Base-by-base conservation (phyloP, 1,140 invertebrate species). In the Augochlora pura region DNA sequence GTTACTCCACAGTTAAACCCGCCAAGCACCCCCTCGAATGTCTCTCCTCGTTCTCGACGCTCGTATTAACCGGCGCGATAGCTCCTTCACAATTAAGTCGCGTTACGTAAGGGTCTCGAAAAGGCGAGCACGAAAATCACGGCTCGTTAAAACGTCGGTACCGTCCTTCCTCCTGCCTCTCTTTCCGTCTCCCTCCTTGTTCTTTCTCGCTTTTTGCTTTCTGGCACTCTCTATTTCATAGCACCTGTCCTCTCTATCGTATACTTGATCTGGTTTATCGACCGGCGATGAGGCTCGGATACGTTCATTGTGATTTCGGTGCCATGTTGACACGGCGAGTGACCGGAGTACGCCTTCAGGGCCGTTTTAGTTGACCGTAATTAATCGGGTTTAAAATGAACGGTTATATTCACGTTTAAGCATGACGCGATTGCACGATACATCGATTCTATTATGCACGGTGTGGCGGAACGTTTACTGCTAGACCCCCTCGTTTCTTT, bases 21-120 rank as follows among this genome's bases (percentile, higher is more conserved):
- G 71, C 84, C 84, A 85, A 86, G 84, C 84, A 86, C 78, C 84
- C 83, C 84, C 84, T 86, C 84, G 84, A 86, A 86, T 85, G 80
- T 82, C 83, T 83, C 81, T 78, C 81, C 69, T 80, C 87, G 77
- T 87, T 60, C 83, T 77, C 83, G 49, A 81, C 77, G 86, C 85
- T 87, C 89, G 89, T 89, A 92, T 92, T 92, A 93, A 92, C 91
- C 88, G 91, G 89, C 87, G 89, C 91, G 92, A 93, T 92, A 91
- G 90, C 90, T 92, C 91, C 91, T 92, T 93, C 90, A 91, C 91
- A 92, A 93, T 92, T 93, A 93, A 89, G 91, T 90, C 91, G 89
- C 90, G 92, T 93, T 93, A 93, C 91, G 90, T 91, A 91, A 92
- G 91, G 85, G 80, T 86, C 84, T 82, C 79, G 86, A 86, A 89